Evolutionary conservation across 2,113 vertebrate genomes (phyloP).

Genomic region (Lophius piscatorius): DNA sequence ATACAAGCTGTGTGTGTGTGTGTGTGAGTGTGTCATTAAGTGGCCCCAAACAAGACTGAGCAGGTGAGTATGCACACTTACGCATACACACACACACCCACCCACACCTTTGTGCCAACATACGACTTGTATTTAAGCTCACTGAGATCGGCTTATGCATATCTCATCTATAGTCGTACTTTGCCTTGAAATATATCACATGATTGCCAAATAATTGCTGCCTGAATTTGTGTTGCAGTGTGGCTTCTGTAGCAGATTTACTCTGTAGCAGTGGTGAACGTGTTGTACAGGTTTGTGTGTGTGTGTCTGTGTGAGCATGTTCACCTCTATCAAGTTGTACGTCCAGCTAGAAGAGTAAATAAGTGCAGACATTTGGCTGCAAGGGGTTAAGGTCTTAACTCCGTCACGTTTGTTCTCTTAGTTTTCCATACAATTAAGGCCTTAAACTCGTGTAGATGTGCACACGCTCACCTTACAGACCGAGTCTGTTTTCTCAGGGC

Average conservation of each 20-base stretch:
- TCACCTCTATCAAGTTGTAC: slow-evolving; percentile 3
- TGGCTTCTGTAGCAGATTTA: too few relatives aligned
- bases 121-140: slow-evolving; percentile 24
- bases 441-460: slow-evolving; percentile 8
- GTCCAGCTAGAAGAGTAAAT: slow-evolving; percentile 31
- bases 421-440: slow-evolving; percentile 35
- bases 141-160: slow-evolving; percentile 4
- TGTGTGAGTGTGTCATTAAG: slow-evolving; percentile 13
- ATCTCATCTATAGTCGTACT: slow-evolving; percentile 26
- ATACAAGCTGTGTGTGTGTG: slow-evolving; percentile 9
- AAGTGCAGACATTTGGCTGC: slow-evolving; percentile 59
- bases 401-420: slow-evolving; percentile 32
- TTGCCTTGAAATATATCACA: slow-evolving; percentile 21
- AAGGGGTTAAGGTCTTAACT: slow-evolving; percentile 26
- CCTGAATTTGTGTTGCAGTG: too few relatives aligned
- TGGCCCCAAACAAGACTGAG: slow-evolving; percentile 62
- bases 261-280: not conserved
- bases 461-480: slow-evolving; percentile 13
- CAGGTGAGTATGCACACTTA: slow-evolving; percentile 35
- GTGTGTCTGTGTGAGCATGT: slow-evolving; percentile 12
- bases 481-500: slow-evolving; percentile 4
- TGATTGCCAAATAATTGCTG: slow-evolving; percentile 5
- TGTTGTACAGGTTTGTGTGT: slow-evolving; percentile 7
- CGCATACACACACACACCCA: slow-evolving; percentile 6
- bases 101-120: slow-evolving; percentile 16